Evolutionary conservation across 1,140 invertebrate species (phyloP), one percentile per base, ranked within the genome.

Genomic region (Drosophila leontia): DNA sequence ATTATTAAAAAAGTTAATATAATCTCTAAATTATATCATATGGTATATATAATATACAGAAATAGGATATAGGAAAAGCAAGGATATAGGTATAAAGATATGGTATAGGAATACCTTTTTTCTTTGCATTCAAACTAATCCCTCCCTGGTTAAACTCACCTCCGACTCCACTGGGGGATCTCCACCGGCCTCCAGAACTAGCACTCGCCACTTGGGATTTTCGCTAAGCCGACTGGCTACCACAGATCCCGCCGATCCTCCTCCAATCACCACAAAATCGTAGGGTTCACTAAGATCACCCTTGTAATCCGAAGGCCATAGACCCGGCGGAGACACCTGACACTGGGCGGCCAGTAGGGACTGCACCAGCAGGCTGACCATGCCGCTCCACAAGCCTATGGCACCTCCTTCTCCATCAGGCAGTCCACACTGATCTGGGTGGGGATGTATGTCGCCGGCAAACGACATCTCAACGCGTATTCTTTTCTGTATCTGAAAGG

Each of bases 201-300:
- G 79, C 4, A 95, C 94, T 15, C 92, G 93, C 82, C 93, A 93
- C 7, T 92, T 55, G n/a, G 93, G 92, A 78, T 94, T 91, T 71
- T 94, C 94, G 17, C 94, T 93, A 4, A 96, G 86, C 26, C 94
- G 92, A 60, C 93, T 94, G 15, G 95, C 95, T 7, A 96, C 76
- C 23, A 95, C 93, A 12, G 94, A 94, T 0, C 94, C 94, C 2
- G 96, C 96, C 0, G 95, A 95, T 9, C 96, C 96, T 7, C 95
- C 96, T 3, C 96, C 96, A 32, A 93, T 85, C 3, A 93, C 82
- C 47, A 93, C 92, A 68, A 93, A 93, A 51, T 93, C 93, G 17
- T 90, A 93, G 15, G 69, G 60, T 8, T 80, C 51, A 0, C 44
- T 57, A 92, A 13, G 96, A 94, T 3, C 96, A 8, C 94, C 93